Percentiles rank a stretch among this genome's conserved stretches.
Evolutionary conservation across 2,797 vertebrate genomes (phyloP).

Genomic region (Labeo calbasu): DNA sequence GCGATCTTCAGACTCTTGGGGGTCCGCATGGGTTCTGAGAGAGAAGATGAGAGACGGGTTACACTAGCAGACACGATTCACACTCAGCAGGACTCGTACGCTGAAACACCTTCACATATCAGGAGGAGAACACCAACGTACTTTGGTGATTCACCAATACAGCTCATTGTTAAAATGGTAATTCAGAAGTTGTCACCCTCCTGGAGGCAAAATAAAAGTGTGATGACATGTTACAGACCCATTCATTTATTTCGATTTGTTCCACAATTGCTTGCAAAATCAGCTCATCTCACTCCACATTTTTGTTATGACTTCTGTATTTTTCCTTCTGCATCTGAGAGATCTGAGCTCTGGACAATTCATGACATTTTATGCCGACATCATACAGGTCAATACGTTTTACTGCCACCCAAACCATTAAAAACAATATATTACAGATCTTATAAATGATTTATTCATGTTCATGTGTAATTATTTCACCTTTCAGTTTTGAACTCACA

Average conservation of each 20-base stretch:
- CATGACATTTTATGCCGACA: not conserved
- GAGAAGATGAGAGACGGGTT: constrained; percentile 34
- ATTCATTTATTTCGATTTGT: not conserved
- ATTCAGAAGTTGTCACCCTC: not conserved
- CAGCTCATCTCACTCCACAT: not conserved
- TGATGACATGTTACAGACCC: not conserved
- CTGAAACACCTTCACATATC: not conserved
- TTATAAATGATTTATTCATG: not conserved
- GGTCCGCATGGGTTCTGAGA: constrained; percentile 93
- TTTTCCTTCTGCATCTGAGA: not conserved
- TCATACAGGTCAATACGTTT: not conserved
- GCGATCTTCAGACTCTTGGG: constrained; percentile 96
- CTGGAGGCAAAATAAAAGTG: not conserved
- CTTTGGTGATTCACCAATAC: not conserved
- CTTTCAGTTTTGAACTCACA: not conserved
- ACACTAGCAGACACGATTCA: not conserved
- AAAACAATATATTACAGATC: not conserved
- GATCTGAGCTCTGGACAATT: not conserved
- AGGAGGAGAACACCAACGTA: not conserved
- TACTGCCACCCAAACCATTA: not conserved
- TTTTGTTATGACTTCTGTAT: not conserved
- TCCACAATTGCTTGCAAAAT: not conserved
- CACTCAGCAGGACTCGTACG: not conserved
- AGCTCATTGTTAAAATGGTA: not conserved
- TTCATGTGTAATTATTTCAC: not conserved